These are phyloP conservation scores for Micromys minutus DNA, from an alignment of 2,113 vertebrate species.

Conservation along the genomic window DNA sequence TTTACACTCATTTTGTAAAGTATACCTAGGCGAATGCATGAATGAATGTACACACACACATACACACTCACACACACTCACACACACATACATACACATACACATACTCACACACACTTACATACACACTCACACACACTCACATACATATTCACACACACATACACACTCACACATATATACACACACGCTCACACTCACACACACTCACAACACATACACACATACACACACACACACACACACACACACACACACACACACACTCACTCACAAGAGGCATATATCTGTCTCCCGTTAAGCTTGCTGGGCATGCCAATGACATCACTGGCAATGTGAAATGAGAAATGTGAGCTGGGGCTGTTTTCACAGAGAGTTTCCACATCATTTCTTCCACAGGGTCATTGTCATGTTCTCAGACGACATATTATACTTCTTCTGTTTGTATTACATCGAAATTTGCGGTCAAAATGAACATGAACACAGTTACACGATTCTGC, in stretches of 20 bases:
- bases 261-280: neutral
- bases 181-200: neutral
- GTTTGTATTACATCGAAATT: slow-evolving; percentile 38
- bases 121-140: neutral
- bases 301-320: slow-evolving; percentile 14
- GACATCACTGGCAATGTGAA: slow-evolving; percentile 32
- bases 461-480: slow-evolving; percentile 4
- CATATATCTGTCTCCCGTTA: neutral
- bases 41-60: neutral
- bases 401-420: neutral
- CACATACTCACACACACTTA: neutral
- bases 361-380: slow-evolving; percentile 55
- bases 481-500: neutral
- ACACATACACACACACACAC: neutral
- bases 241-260: neutral
- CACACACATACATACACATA: neutral
- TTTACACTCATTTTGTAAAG: slow-evolving; percentile 37
- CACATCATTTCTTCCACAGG: slow-evolving; percentile 54
- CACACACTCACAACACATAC: too few species aligned
- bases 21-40: neutral
- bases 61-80: too few species aligned
- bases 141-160: accelerated
- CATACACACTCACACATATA: neutral
- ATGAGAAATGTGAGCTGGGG: slow-evolving; percentile 58
- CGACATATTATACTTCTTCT: neutral